Base-by-base conservation (phyloP, 2,888 invertebrate genomes). In the Eupsilia transversa region DNA sequence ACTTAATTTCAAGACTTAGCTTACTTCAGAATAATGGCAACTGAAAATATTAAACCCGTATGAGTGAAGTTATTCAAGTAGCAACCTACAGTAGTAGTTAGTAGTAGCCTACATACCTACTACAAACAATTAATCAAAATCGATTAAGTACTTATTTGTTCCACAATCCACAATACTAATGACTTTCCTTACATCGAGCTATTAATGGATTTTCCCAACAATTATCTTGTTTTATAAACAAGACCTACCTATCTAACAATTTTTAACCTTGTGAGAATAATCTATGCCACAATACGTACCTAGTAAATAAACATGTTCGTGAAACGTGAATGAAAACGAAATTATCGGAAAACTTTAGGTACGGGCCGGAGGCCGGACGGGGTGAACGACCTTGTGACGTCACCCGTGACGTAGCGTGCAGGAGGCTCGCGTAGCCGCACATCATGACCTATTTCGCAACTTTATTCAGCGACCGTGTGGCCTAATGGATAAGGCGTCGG, bases 401-500 rank as follows among this genome's bases (percentile, higher is more conserved):
- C 90, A 92, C 78, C 17, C 69, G 54, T 92, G 90, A 93, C 92
- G 91, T 93, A n/a, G n/a, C n/a, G n/a, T n/a, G 64, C 73, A 74
- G 89, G 82, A 94, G 93, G 93, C 92, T 93, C 82, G 86, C 27
- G 57, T 73, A 74, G 87, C 60, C 85, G 78, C 68, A 90, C 38
- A 4, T 17, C 0, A 74, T 89, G 88, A 84, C 89, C 91, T 94
- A 94, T 94, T 94, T 94, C 89, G 83, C 74, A 3, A 0, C 0
- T 0, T 0, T 0, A 0, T 0, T 7, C 66, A 91, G 23, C 38
- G 96, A 96, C 97, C 97, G 97, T 97, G 97, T 97, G 97, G 97
- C 97, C 97, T 97, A 97, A 97, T 97, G 97, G 97, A 97, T 97
- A 97, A 97, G 97, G 97, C 97, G 97, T 97, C 97, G 97, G 97